Evolutionary conservation across 2,888 invertebrate genomes (phyloP), one percentile per base, ranked within the genome.

Genomic region (Odontocolon sp.): DNA sequence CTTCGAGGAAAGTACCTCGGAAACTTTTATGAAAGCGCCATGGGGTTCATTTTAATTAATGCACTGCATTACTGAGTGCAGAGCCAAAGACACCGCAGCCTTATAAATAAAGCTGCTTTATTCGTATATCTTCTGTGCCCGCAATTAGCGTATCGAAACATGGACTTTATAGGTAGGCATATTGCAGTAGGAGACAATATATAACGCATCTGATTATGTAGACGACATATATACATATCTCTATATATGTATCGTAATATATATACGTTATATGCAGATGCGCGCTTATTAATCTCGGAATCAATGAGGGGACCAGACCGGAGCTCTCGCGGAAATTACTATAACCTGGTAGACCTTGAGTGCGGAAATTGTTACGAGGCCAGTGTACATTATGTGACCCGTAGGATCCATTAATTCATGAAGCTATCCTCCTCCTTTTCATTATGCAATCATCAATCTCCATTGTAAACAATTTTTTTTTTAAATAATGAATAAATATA

Each of bases 261-360:
- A 28, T 28, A 26, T 6, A 26, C 45, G n/a, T n/a, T 45, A 45
- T 33, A 57, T 26, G 47, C 21, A 36, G 63, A 45, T 42, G 47
- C 36, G 23, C 3, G 67, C 54, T 14, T 45, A 61, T 67, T 52
- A 73, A 61, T 73, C 67, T 61, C 36, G 45, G 33, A 73, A 73
- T 73, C 67, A 67, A 73, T 67, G 73, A 52, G 57, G 42, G 45
- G 28, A 52, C 28, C n/a, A 45, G 59, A 42, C 42, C 66, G 66
- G 6, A 21, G 61, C 67, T 47, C 54, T 63, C 74, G 54, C 67
- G 74, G 61, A 68, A 74, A 68, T 74, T 50, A 68, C 61, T 74
- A 38, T 68, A 74, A 68, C 74, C 61, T 56, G 45, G 68, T 63
- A 21, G 68, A 74, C 74, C 74, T 74, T 74, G 68, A 74, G 54